Conservation (phyloP, 2,797 vertebrate species). For the Tapera naevia region DNA sequence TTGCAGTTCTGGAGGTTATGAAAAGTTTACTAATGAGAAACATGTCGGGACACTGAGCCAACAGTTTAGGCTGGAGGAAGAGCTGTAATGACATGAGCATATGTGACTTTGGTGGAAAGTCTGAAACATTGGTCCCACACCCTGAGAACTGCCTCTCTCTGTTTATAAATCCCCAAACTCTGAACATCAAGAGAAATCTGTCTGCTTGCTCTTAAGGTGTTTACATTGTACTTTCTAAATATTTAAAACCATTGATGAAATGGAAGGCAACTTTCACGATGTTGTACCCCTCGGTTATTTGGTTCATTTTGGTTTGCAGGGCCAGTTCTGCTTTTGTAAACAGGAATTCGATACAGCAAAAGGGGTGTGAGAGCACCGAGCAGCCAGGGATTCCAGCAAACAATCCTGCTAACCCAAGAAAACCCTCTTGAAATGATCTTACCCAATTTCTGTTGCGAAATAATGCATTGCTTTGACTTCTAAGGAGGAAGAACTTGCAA, state of each 20-base stretch:
- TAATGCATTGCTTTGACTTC: neutral
- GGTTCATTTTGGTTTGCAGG: neutral
- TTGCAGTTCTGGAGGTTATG: constrained; percentile 48
- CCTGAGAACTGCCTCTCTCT: neutral
- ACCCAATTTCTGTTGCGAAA: neutral
- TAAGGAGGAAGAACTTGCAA: neutral
- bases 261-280: neutral
- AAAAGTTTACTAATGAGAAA: constrained; percentile 59
- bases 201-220: neutral
- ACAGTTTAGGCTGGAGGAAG: neutral
- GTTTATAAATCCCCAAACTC: neutral
- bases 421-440: neutral
- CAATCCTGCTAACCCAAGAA: neutral
- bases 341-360: neutral
- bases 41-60: neutral
- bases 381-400: neutral
- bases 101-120: neutral
- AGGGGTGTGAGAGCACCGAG: neutral
- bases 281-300: neutral
- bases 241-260: constrained; percentile 29
- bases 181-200: neutral
- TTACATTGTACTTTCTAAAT: constrained; percentile 7
- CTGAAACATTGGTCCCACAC: neutral
- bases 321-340: neutral
- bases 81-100: neutral